These are phyloP conservation scores for Phaonia tiefii DNA, from an alignment of 2,888 invertebrate species.

Conservation along the genomic window DNA sequence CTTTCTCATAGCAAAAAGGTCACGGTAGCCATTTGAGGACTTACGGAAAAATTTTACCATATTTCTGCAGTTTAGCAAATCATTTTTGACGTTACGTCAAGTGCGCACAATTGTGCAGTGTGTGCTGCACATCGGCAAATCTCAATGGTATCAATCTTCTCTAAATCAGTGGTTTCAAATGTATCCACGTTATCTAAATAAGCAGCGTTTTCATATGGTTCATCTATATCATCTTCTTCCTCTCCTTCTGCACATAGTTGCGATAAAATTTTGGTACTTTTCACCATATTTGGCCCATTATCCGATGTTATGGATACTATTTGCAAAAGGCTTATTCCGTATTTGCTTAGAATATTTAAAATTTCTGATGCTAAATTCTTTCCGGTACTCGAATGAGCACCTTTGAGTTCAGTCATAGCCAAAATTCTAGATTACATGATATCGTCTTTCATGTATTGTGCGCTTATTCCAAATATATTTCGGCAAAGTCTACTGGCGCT, in stretches of 20 bases:
- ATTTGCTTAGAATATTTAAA: no score
- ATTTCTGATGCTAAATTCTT: slow-evolving; percentile 31
- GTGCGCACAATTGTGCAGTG: slow-evolving; percentile 13
- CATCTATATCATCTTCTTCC: not conserved
- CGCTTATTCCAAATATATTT: slow-evolving; percentile 40
- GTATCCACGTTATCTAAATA: not conserved
- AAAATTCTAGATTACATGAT: slow-evolving; percentile 28
- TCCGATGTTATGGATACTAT: no score
- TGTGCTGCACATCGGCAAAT: not conserved
- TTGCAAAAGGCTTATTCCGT: slow-evolving; percentile 3
- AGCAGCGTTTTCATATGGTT: not conserved
- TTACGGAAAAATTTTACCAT: no score
- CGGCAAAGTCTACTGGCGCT: not conserved
- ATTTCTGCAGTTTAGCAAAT: no score
- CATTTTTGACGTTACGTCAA: slow-evolving; percentile 4
- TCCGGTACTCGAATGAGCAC: slow-evolving; percentile 8
- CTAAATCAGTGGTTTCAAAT: not conserved
- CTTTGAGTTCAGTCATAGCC: slow-evolving; percentile 30
- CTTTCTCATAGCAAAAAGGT: not conserved
- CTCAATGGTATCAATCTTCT: not conserved
- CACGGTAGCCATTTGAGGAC: not conserved
- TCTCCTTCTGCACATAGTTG: not conserved
- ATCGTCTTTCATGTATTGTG: slow-evolving; percentile 3
- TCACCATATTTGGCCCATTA: slow-evolving; percentile 22
- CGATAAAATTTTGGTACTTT: slow-evolving; percentile 9